phyloP scores from a whole-genome alignment of 2,113 vertebrate genomes.

The Ranitomeya variabilis region DNA sequence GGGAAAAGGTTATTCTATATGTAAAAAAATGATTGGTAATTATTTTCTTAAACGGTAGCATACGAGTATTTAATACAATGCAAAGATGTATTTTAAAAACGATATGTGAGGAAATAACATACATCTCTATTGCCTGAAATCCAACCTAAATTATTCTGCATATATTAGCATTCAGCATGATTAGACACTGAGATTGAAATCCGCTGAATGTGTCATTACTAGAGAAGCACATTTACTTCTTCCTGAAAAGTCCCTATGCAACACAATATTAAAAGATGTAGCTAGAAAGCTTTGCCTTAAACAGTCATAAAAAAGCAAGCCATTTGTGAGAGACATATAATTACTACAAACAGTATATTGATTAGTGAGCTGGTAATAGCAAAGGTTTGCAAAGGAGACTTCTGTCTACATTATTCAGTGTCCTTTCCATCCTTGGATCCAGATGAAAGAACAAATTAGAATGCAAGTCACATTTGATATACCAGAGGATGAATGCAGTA shows the following conservation, averaged over 20 bases:
- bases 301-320: conserved; percentile 23
- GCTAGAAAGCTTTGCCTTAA: conserved; percentile 2
- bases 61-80: not conserved
- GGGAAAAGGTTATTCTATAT: too few relatives aligned
- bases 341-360: conserved; percentile 56
- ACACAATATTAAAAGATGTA: conserved; percentile 19
- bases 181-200: conserved; percentile 18
- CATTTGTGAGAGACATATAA: conserved; percentile 49
- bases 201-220: conserved; percentile 2
- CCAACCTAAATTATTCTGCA: conserved; percentile 10
- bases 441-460: conserved; percentile 46
- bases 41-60: too few relatives aligned
- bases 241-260: not conserved
- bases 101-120: too few relatives aligned
- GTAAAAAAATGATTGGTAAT: too few relatives aligned
- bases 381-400: conserved; percentile 48
- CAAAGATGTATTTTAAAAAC: not conserved
- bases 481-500: conserved; percentile 28
- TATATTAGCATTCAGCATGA: conserved; percentile 21
- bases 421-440: conserved; percentile 49
- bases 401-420: conserved; percentile 46
- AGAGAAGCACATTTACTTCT: conserved; percentile 26
- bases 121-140: not conserved
- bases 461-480: conserved; percentile 50
- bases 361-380: conserved; percentile 43